These are phyloP conservation scores for Piaya cayana DNA, from an alignment of 2,113 vertebrate species.

Conservation along the genomic window DNA sequence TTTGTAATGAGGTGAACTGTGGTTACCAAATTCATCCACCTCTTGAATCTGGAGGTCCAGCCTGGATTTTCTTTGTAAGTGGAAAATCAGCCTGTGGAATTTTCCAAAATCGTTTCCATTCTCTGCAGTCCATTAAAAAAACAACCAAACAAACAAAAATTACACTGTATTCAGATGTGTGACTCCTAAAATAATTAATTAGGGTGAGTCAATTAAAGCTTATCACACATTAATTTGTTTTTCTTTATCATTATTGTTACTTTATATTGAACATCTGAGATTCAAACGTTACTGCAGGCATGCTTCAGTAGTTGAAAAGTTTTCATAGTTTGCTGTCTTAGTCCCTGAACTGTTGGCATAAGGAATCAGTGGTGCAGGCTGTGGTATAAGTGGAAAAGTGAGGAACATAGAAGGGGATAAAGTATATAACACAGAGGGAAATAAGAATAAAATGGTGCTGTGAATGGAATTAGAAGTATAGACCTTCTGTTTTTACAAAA, in stretches of 20 bases:
- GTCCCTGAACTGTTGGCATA: neutral
- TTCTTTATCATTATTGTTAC: neutral
- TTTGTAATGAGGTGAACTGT: conserved; percentile 88
- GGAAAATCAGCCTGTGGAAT: conserved; percentile 80
- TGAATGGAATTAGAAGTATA: neutral
- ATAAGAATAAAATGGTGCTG: neutral
- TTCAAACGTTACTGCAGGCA: neutral
- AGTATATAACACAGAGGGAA: neutral
- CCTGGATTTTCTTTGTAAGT: conserved; percentile 80
- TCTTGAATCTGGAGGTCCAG: conserved; percentile 79
- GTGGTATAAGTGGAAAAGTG: neutral
- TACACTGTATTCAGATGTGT: neutral
- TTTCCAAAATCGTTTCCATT: conserved; percentile 69
- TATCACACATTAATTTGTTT: neutral
- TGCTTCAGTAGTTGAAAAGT: neutral
- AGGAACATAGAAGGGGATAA: neutral
- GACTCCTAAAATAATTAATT: neutral
- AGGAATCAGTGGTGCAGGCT: neutral
- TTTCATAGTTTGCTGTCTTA: neutral
- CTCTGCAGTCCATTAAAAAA: conserved; percentile 30
- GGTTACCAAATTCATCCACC: conserved; percentile 87
- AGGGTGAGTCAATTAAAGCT: neutral
- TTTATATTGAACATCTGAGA: neutral
- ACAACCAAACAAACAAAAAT: neutral
- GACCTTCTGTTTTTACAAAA: neutral